Evolutionary conservation across 2,797 vertebrate genomes (phyloP), one percentile per base, ranked within the genome.

Genomic region (Pampus argenteus): DNA sequence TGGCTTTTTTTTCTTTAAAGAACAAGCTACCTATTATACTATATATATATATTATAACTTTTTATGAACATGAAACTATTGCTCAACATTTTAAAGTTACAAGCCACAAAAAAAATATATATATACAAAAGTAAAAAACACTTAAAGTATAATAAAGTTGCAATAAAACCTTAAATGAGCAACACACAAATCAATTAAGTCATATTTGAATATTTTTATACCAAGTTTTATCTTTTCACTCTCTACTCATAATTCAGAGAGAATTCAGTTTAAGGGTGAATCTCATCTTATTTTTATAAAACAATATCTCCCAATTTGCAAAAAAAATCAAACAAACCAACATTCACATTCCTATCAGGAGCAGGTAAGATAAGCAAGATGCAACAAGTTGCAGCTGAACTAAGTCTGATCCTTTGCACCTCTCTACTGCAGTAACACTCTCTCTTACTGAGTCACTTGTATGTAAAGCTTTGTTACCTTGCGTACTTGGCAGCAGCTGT

Each of bases 311-410:
- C 5, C 4, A 31, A 22, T n/a, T 14, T 63, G 13, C 5, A n/a
- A 15, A 68, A 23, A n/a, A 11, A 4, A 45, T n/a, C 15, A 38
- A 40, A 14, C 34, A 40, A 38, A 38, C 26, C 26, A 2, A 26
- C 6, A 28, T 18, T 59, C 25, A 17, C 6, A 28, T 54, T 57
- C 6, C n/a, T 50, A 15, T 4, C 17, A 23, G 4, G 1, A 60
- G 11, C 52, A 57, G 42, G 29, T 31, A 26, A n/a, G n/a, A 10
- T 4, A 36, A 34, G 5, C 18, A 57, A 34, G 58, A 66, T 44
- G 77, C 84, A 87, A 83, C 76, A 85, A 57, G 87, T 81, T 44
- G 31, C 22, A 36, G 45, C 7, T 8, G 4, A 22, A 34, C 0
- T 4, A n/a, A 58, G 3, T 15, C 0, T 48, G 42, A n/a, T 10